These are phyloP conservation scores for Petrophora chlorosata DNA, from an alignment of 2,888 invertebrate species.

Conservation along the genomic window DNA sequence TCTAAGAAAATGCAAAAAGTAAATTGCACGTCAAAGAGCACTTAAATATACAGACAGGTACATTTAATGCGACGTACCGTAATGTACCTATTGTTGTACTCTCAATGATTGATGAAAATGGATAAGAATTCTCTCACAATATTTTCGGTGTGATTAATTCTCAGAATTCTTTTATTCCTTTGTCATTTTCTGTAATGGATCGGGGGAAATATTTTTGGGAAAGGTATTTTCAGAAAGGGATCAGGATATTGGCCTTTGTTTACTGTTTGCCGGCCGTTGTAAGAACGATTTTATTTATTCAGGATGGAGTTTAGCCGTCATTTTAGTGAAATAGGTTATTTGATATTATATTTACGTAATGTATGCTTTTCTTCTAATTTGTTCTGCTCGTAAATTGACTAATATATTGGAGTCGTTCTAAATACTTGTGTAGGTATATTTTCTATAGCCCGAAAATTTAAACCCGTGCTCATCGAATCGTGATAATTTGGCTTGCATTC, in stretches of 20 bases:
- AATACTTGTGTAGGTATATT: not conserved
- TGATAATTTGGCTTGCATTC: constrained; percentile 27
- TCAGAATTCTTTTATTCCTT: constrained; percentile 26
- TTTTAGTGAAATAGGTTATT: no score
- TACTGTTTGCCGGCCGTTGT: no score
- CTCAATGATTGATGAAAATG: constrained; percentile 37
- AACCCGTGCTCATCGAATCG: constrained; percentile 9
- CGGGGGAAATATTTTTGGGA: constrained; percentile 17
- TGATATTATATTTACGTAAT: no score
- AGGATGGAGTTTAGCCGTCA: no score
- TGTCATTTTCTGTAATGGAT: constrained; percentile 34
- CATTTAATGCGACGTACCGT: constrained; percentile 6
- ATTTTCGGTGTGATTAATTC: constrained; percentile 30
- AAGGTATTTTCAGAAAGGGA: constrained; percentile 8
- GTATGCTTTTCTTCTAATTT: no score
- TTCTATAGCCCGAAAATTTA: not conserved
- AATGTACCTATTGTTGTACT: constrained; percentile 30
- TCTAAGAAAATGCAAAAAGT: constrained; percentile 3
- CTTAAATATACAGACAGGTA: constrained; percentile 12
- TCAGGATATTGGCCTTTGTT: not conserved
- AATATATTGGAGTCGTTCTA: no score
- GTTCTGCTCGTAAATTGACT: no score
- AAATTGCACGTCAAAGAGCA: constrained; percentile 21
- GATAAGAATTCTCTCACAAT: constrained; percentile 28
- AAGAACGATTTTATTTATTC: not conserved